phyloP scores from a whole-genome alignment of 2,113 vertebrate species.

The Elaphurus davidianus region DNA sequence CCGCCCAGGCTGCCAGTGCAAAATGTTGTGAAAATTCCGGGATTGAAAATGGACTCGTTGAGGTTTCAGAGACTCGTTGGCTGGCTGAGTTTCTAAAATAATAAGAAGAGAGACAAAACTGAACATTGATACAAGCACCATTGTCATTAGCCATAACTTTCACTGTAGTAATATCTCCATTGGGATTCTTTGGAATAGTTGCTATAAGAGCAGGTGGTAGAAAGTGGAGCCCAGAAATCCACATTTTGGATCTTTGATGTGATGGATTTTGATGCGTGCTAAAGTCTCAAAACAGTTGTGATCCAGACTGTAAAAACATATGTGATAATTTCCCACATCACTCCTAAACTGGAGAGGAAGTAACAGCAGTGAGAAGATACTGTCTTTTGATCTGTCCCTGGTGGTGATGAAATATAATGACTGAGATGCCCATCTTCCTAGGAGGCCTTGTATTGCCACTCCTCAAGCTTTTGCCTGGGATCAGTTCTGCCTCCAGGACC shows the following conservation, averaged over 20 bases:
- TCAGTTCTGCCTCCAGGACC: not conserved
- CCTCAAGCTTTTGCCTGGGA: not conserved
- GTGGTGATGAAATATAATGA: not conserved
- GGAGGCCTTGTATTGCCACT: no score
- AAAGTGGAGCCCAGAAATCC: not conserved
- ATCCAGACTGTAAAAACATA: not conserved
- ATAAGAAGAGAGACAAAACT: not conserved
- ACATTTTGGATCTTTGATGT: not conserved
- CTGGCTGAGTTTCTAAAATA: slow-evolving; percentile 59
- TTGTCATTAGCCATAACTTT: not conserved
- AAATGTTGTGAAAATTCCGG: slow-evolving; percentile 77
- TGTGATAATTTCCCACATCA: no score
- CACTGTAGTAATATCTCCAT: not conserved
- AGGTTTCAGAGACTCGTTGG: slow-evolving; percentile 61
- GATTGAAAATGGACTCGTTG: slow-evolving; percentile 78
- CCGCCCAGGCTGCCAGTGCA: slow-evolving; percentile 79
- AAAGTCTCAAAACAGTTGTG: not conserved
- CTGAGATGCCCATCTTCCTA: not conserved
- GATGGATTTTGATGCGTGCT: not conserved
- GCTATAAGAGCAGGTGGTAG: not conserved
- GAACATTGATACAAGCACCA: accelerated
- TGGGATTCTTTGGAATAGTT: not conserved
- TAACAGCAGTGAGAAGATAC: not conserved
- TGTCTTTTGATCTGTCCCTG: not conserved
- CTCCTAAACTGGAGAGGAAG: not conserved